These are phyloP conservation scores for Aporophyla nigra DNA, from an alignment of 2,888 invertebrate species.

Conservation along the genomic window DNA sequence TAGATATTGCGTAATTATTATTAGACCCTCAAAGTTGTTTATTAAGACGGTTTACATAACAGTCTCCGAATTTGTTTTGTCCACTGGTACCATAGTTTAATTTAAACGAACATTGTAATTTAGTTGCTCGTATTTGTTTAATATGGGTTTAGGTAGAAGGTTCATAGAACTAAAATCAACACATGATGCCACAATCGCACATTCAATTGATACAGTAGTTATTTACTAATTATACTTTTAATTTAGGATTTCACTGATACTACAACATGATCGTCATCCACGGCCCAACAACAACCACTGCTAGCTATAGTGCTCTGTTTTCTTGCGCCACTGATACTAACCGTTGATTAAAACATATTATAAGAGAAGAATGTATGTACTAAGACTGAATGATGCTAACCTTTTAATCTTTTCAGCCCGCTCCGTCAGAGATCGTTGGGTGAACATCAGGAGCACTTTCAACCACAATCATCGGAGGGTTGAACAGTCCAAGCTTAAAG, in stretches of 20 bases:
- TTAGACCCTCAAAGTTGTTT: not conserved
- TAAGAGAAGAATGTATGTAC: not conserved
- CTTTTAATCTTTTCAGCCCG: constrained; percentile 78
- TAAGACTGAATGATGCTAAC: not conserved
- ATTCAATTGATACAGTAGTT: too few species aligned
- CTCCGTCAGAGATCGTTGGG: constrained; percentile 87
- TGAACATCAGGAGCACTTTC: constrained; percentile 87
- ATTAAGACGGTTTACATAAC: not conserved
- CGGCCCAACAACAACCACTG: too few species aligned
- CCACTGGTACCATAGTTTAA: not conserved
- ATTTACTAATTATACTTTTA: too few species aligned
- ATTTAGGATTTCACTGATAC: not conserved
- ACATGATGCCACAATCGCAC: too few species aligned
- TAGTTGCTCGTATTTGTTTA: not conserved
- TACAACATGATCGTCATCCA: too few species aligned
- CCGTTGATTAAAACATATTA: not conserved
- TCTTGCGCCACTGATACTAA: too few species aligned
- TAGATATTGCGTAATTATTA: not conserved
- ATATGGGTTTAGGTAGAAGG: not conserved
- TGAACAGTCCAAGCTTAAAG: constrained; percentile 78
- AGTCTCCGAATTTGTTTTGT: not conserved
- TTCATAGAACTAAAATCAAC: not conserved
- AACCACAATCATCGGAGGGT: constrained; percentile 85
- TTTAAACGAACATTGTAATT: too few species aligned
- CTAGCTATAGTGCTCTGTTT: too few species aligned